phyloP scores from a whole-genome alignment of 1,140 invertebrate genomes.

The Araneus ventricosus region DNA sequence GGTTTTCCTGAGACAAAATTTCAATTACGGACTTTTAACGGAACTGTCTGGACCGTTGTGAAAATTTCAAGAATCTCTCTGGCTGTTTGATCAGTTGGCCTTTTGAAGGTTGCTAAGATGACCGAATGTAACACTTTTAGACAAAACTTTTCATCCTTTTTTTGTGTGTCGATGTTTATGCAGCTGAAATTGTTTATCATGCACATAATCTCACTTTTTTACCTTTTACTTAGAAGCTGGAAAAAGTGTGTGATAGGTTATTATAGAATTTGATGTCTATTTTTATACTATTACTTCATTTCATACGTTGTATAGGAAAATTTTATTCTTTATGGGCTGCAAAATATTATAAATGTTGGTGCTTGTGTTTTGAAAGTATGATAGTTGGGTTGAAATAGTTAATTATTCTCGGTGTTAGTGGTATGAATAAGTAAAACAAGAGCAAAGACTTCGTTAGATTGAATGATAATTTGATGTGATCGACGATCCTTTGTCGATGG shows the following conservation, averaged over 20 bases:
- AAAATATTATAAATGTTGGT: not conserved
- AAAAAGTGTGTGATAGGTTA: not conserved
- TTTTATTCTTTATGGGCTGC: not conserved
- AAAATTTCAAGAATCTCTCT: constrained; percentile 42
- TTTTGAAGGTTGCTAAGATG: constrained; percentile 16
- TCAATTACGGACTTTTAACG: constrained; percentile 54
- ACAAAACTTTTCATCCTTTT: constrained; percentile 25
- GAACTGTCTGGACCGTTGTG: constrained; percentile 48
- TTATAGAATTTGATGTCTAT: too few species aligned
- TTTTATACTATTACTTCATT: too few species aligned
- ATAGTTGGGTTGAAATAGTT: not conserved
- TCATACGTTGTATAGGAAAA: not conserved
- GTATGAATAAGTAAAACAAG: too few species aligned
- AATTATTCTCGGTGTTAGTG: too few species aligned
- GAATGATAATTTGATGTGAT: too few species aligned
- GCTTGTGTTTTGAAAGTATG: not conserved
- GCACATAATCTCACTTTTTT: not conserved
- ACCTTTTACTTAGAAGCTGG: not conserved
- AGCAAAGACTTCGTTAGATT: too few species aligned
- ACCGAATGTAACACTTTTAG: constrained; percentile 31
- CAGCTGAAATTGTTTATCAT: constrained; percentile 5
- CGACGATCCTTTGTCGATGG: too few species aligned
- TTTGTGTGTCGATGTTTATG: not conserved
- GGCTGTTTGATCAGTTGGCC: constrained; percentile 24
- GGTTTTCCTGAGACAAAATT: constrained; percentile 45